phyloP scores from a whole-genome alignment of 1,140 invertebrate species.

The Ephestia elutella region DNA sequence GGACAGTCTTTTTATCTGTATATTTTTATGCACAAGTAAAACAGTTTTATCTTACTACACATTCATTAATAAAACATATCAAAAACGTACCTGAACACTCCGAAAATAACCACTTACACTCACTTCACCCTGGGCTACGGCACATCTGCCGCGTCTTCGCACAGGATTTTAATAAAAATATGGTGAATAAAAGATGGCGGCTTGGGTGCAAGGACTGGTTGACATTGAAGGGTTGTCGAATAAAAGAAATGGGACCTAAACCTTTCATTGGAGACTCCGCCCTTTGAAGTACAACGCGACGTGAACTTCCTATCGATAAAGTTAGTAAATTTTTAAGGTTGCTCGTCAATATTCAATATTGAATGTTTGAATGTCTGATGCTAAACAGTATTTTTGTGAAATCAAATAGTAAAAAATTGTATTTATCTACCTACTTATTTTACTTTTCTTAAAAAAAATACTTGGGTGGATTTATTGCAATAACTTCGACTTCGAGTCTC shows the following conservation, averaged over 20 bases:
- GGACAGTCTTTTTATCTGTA: too few relatives aligned
- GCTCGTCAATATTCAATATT: too few relatives aligned
- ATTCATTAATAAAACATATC: background rate
- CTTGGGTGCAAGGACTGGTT: slow-evolving; percentile 37
- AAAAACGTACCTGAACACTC: background rate
- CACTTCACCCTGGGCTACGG: slow-evolving; percentile 35
- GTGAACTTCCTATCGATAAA: too few relatives aligned
- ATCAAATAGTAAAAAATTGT: too few relatives aligned
- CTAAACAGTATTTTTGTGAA: too few relatives aligned
- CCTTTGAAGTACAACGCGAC: background rate
- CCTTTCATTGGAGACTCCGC: background rate
- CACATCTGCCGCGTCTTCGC: slow-evolving; percentile 53
- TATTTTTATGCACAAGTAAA: too few relatives aligned
- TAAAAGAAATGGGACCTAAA: background rate
- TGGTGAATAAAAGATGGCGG: slow-evolving; percentile 60
- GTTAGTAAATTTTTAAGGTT: too few relatives aligned
- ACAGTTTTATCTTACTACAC: background rate
- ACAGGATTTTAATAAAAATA: slow-evolving; percentile 52
- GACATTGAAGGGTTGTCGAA: slow-evolving; percentile 16
- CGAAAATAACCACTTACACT: background rate
- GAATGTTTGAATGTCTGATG: too few relatives aligned
- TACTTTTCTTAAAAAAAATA: too few relatives aligned
- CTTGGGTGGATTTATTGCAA: too few relatives aligned
- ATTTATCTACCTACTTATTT: too few relatives aligned
- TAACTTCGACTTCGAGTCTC: too few relatives aligned